phyloP scores from a whole-genome alignment of 2,888 invertebrate genomes.

The Conistra vaccinii region DNA sequence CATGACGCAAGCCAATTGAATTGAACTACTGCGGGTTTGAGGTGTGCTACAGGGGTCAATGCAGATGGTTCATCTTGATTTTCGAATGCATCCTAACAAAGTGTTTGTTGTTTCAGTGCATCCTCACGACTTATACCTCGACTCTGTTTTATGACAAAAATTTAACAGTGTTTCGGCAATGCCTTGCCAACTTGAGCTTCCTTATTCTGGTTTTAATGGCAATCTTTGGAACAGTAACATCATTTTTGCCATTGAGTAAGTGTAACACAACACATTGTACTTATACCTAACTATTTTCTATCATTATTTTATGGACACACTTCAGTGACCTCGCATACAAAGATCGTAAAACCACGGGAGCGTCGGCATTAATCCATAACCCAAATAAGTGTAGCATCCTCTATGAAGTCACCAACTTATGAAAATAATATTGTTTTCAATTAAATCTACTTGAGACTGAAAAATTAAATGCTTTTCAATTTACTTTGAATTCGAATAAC shows the following conservation, averaged over 20 bases:
- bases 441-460: background rate
- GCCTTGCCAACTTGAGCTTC: slow-evolving; percentile 87
- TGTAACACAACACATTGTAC: slow-evolving; percentile 12
- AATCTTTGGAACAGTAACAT: slow-evolving; percentile 83
- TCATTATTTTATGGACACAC: background rate
- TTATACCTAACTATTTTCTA: background rate
- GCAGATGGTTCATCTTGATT: background rate
- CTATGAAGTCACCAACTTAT: slow-evolving; percentile 15
- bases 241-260: slow-evolving; percentile 85
- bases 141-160: slow-evolving; percentile 86
- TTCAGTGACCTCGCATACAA: background rate
- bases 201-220: slow-evolving; percentile 85
- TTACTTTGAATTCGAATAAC: background rate
- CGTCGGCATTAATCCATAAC: slow-evolving; percentile 11
- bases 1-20: too few species aligned
- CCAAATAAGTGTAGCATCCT: slow-evolving; percentile 2
- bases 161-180: slow-evolving; percentile 84
- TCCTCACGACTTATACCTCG: slow-evolving; percentile 86
- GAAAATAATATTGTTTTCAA: background rate
- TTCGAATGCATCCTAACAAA: background rate
- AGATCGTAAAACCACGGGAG: slow-evolving; percentile 7
- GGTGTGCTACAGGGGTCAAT: too few species aligned
- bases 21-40: too few species aligned
- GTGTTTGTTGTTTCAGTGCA: slow-evolving; percentile 80
- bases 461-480: background rate